Evolutionary conservation across 2,888 invertebrate species (phyloP).

Genomic region (Argyresthia goedartella): DNA sequence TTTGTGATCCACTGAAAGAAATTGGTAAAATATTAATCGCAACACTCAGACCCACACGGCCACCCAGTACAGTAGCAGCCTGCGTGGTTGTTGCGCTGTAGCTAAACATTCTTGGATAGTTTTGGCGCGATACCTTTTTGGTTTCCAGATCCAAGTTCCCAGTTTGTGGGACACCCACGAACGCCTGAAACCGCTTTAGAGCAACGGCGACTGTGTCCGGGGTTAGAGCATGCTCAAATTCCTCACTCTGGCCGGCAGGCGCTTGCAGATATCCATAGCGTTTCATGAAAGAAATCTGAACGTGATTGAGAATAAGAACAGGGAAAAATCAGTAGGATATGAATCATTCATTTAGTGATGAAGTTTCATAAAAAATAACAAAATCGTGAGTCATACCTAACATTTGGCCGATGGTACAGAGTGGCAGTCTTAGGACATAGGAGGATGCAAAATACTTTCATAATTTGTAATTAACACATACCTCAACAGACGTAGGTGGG

Average conservation of each 20-base stretch:
- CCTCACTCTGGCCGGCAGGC: conserved; percentile 47
- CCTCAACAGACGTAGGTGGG: no score
- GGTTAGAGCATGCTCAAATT: conserved; percentile 72
- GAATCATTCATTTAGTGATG: no score
- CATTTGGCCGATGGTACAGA: no score
- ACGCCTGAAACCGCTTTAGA: conserved; percentile 77
- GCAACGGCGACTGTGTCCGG: conserved; percentile 73
- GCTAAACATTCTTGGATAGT: no score
- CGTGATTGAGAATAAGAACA: conserved; percentile 2
- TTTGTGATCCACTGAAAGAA: conserved; percentile 72
- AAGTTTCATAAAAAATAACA: no score
- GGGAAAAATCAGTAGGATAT: not conserved
- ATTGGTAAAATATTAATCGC: not conserved
- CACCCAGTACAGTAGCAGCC: no score
- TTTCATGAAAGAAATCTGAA: conserved; percentile 75
- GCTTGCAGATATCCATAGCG: conserved; percentile 78
- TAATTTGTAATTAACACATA: no score
- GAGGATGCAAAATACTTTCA: no score
- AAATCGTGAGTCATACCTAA: no score
- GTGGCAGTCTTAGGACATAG: no score
- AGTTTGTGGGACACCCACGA: conserved; percentile 77
- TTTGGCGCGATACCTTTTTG: conserved; percentile 46
- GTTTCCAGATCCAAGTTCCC: conserved; percentile 77
- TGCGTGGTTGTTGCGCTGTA: no score
- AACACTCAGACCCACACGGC: no score